Percentiles rank a stretch among this genome's conserved stretches.
Conservation (phyloP, 2,113 vertebrate species). For the Dasyurus viverrinus region DNA sequence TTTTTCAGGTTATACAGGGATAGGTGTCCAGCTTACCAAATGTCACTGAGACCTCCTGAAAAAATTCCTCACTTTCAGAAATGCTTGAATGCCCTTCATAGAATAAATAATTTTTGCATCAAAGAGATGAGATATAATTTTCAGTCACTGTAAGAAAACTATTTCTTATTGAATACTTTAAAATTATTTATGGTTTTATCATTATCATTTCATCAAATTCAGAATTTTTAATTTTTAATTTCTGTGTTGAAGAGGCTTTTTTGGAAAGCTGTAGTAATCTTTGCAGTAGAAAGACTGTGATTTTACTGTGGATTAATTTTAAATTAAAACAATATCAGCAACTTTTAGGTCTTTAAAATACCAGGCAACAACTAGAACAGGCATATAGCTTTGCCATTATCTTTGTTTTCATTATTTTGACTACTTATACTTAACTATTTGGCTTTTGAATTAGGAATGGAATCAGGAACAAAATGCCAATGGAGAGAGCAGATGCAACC, state of each 20-base stretch:
- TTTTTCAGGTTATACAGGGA: too few relatives aligned
- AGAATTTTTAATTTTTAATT: background rate
- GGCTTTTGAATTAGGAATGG: background rate
- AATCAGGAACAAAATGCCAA: background rate
- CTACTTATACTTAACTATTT: background rate
- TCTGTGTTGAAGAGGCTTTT: background rate
- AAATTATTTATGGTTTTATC: slow-evolving; percentile 2
- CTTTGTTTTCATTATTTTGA: slow-evolving; percentile 5
- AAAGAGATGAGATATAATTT: background rate
- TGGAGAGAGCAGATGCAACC: background rate
- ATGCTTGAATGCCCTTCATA: background rate
- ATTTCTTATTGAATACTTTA: background rate
- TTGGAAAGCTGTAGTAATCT: background rate
- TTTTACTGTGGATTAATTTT: slow-evolving; percentile 18
- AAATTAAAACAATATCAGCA: background rate
- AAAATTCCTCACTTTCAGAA: too few relatives aligned
- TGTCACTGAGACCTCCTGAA: too few relatives aligned
- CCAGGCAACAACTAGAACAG: background rate
- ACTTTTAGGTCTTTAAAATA: too few relatives aligned
- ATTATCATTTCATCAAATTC: slow-evolving; percentile 28
- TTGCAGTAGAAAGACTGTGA: background rate
- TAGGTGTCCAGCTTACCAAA: too few relatives aligned
- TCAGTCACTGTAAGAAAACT: background rate
- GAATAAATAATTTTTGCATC: background rate
- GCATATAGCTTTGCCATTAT: background rate